Evolutionary conservation across 2,888 invertebrate species (phyloP).

Genomic region (Anticlea derivata): DNA sequence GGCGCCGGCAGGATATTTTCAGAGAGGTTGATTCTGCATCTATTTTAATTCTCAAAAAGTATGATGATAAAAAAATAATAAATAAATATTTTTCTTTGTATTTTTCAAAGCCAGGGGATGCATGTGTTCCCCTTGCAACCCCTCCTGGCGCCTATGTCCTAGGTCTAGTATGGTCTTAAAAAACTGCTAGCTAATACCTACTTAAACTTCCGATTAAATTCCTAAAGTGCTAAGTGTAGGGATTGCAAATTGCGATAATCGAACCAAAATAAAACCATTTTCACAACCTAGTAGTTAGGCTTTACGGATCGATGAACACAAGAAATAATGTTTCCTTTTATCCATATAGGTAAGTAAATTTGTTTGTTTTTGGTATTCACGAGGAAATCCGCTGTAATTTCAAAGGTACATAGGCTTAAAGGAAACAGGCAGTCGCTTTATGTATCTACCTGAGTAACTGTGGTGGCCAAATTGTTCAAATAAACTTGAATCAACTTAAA

Average conservation of each 20-base stretch:
- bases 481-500: neutral
- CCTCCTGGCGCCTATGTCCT: too few relatives aligned
- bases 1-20: too few relatives aligned
- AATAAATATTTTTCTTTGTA: too few relatives aligned
- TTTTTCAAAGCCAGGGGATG: too few relatives aligned
- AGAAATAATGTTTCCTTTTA: slow-evolving; percentile 23
- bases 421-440: neutral
- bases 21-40: too few relatives aligned
- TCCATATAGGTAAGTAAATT: slow-evolving; percentile 9
- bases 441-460: neutral
- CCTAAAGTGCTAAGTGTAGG: too few relatives aligned
- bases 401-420: neutral
- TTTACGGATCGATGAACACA: slow-evolving; percentile 25
- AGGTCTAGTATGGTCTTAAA: too few relatives aligned
- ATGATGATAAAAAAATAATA: too few relatives aligned
- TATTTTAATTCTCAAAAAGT: too few relatives aligned
- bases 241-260: neutral
- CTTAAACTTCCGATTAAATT: too few relatives aligned
- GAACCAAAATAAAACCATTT: slow-evolving; percentile 3
- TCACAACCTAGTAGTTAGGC: slow-evolving; percentile 27
- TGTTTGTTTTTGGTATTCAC: neutral
- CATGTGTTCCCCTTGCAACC: too few relatives aligned
- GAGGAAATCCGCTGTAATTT: slow-evolving; percentile 25
- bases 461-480: neutral
- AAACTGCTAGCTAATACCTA: too few relatives aligned